A percentile compares a stretch with the other conserved stretches of the same genome.
Evolutionary conservation across 2,888 invertebrate genomes (phyloP).

Genomic region (Phengaris arion): DNA sequence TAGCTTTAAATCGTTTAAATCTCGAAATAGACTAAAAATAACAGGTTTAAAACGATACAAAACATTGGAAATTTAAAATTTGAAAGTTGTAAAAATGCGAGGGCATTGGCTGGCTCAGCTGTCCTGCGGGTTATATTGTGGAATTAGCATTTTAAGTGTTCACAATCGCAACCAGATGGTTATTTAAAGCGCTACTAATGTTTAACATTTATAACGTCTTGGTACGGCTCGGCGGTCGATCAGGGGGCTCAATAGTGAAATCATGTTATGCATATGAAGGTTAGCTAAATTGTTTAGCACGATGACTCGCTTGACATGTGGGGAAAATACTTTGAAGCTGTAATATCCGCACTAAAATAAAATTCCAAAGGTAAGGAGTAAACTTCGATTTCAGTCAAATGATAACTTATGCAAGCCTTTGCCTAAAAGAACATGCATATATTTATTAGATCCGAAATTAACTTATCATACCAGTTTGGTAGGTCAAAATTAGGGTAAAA

Average conservation of each 20-base stretch:
- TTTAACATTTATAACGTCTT: neutral
- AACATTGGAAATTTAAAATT: constrained; percentile 15
- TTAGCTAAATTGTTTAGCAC: constrained; percentile 21
- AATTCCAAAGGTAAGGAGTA: no score
- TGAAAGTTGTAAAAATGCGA: no score
- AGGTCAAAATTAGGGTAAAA: no score
- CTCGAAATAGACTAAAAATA: no score
- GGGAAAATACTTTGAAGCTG: constrained; percentile 1
- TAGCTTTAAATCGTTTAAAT: no score
- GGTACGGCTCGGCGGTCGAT: constrained; percentile 4
- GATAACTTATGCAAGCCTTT: no score
- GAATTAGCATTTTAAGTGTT: constrained; percentile 26
- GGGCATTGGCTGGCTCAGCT: constrained; percentile 8
- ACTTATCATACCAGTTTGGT: no score
- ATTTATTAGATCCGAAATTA: no score
- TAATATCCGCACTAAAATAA: no score
- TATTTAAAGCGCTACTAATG: neutral
- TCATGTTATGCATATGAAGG: constrained; percentile 22
- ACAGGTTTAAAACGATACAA: neutral
- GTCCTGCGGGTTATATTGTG: neutral
- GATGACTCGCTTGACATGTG: neutral
- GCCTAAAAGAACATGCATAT: no score
- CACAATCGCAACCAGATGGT: neutral
- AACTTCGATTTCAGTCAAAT: no score
- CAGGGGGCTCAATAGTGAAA: neutral